Evolutionary conservation across 2,888 invertebrate genomes (phyloP), one percentile per base, ranked within the genome.

Genomic region (Dysmachus trigonus): DNA sequence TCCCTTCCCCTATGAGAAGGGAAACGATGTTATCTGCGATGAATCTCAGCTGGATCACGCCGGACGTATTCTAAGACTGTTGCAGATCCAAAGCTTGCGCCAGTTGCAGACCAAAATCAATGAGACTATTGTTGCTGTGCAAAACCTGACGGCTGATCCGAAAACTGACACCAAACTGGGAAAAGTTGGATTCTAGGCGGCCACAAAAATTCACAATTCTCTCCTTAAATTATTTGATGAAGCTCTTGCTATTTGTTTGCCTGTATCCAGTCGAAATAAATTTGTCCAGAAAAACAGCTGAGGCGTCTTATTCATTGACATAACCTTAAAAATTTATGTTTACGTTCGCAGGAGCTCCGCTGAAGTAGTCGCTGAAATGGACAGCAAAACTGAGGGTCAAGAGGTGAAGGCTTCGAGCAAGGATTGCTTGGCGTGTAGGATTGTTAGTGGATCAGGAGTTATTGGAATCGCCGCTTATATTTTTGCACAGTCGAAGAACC

Each of bases 81-180:
- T 96, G 73, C 95, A 96, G 90, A 94, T 96, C 73, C 91, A 91
- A 88, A 91, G 91, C 83, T 87, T 92, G 1, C 91, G 92, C 0
- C 89, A 92, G 88, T 93, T 99, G 81, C 99, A 99, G 91, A 98
- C 98, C 0, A 95, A 94, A 89, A 98, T 99, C 82, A 99, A 99
- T 92, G 97, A 98, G 91, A 95, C 97, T 0, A 96, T 99, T 88
- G 99, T 99, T 1, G 94, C 95, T 73, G 97, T 98, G 3, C 99
- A 99, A 93, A 94, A 93, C 87, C 93, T 99, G 1, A 99, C 99
- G 0, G 99, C 99, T 4, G 96, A 99, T 93, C 99, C 99, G 1
- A 98, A 98, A 93, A 99, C 99, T 88, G 98, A 99, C 91, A 97
- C 98, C 0, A 96, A 95, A 91, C 93, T 99, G 76, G 99, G 99